A percentile compares a stretch with the other conserved stretches of the same genome.
These are phyloP conservation scores for Gnathonemus longibarbis DNA, from an alignment of 2,113 vertebrate genomes.

Conservation along the genomic window DNA sequence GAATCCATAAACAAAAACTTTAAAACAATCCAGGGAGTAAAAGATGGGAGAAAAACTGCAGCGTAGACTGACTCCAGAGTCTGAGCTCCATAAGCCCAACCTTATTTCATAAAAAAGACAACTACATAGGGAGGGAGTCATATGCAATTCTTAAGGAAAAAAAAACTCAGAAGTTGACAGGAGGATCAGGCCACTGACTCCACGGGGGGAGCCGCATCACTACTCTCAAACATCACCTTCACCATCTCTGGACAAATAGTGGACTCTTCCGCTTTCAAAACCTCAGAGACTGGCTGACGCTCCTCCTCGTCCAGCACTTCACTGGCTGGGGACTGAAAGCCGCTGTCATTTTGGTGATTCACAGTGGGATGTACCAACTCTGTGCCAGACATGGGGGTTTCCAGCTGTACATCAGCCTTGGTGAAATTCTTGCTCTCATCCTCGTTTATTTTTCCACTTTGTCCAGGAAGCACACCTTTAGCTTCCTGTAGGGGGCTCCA, in stretches of 20 bases:
- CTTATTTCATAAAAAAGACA: not conserved
- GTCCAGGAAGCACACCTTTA: not conserved
- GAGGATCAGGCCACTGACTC: slow-evolving; percentile 40
- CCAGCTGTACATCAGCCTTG: slow-evolving; percentile 13
- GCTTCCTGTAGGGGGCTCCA: not conserved
- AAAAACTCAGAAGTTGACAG: slow-evolving; percentile 14
- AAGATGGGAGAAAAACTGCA: not conserved
- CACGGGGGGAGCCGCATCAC: slow-evolving; percentile 19
- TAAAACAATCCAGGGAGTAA: not conserved
- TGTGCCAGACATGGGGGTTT: not conserved
- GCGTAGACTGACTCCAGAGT: not conserved
- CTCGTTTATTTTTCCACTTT: not conserved
- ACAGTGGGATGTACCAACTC: not conserved
- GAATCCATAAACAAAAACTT: not conserved
- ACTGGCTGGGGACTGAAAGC: slow-evolving; percentile 40
- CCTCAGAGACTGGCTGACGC: slow-evolving; percentile 25
- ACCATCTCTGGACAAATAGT: slow-evolving; percentile 34
- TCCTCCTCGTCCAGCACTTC: slow-evolving; percentile 29
- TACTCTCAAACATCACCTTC: slow-evolving; percentile 35
- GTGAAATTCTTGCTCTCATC: not conserved
- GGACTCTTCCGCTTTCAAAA: slow-evolving; percentile 31
- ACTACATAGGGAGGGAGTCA: not conserved
- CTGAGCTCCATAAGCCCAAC: not conserved
- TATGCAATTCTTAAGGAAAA: not conserved
- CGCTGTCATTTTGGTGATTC: slow-evolving; percentile 29